A percentile compares a stretch with the other conserved stretches of the same genome.
Conservation (phyloP, 2,888 invertebrate genomes). For the Dynastes hyllus region DNA sequence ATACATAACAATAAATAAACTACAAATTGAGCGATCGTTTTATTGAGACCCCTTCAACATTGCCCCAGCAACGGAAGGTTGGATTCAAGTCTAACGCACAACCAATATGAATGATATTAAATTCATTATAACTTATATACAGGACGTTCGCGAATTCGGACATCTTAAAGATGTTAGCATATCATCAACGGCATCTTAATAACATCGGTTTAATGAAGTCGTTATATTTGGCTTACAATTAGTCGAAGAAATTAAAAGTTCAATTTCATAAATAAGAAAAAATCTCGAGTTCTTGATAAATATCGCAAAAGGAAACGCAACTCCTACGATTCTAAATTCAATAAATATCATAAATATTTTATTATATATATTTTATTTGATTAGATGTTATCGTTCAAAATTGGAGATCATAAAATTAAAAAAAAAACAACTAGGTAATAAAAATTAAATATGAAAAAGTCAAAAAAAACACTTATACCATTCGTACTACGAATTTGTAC, state of each 20-base stretch:
- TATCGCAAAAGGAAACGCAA: not conserved
- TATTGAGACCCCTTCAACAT: too few species aligned
- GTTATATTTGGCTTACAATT: constrained; percentile 9
- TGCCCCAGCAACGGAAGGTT: not conserved
- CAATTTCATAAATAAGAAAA: constrained; percentile 7
- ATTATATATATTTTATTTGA: not conserved
- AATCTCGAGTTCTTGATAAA: not conserved
- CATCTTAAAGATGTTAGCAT: not conserved
- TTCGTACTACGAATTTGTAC: too few species aligned
- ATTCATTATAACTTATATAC: constrained; percentile 20
- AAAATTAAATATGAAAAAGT: too few species aligned
- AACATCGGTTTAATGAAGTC: not conserved
- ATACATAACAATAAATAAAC: constrained; percentile 3
- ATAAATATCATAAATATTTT: constrained; percentile 11
- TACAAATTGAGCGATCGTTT: constrained; percentile 22
- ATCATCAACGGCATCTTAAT: not conserved
- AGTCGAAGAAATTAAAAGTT: constrained; percentile 14
- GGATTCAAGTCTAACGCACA: constrained; percentile 26
- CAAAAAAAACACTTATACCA: too few species aligned
- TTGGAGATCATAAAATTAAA: not conserved
- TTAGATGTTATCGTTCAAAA: not conserved
- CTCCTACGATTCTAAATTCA: not conserved
- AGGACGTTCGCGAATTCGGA: constrained; percentile 17
- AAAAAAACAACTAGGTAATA: too few species aligned
- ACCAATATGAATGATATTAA: constrained; percentile 26